Base-by-base conservation (phyloP, 1,140 invertebrate species). In the Elymnias hypermnestra region DNA sequence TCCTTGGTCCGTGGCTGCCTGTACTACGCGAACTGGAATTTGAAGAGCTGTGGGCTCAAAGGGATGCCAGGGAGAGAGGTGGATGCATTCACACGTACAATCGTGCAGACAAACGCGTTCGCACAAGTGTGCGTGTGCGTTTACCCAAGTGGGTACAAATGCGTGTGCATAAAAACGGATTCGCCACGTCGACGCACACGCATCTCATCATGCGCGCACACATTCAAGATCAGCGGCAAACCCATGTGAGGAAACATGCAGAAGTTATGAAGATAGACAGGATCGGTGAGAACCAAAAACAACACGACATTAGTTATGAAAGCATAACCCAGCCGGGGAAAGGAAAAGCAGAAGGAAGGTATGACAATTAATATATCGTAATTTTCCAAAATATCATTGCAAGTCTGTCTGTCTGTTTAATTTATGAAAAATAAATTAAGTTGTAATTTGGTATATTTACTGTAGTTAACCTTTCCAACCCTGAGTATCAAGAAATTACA, bases 11-110 rank as follows among this genome's bases (percentile, higher is more conserved):
- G 23, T 77, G 66, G 19, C 78, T 75, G 42, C 77, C 72, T 47
- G 81, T 83, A 60, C 71, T 83, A 52, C 78, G 87, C 66, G 89
- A 90, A 64, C 89, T 85, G 82, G 75, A 85, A 85, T 75, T 72
- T 79, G 73, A 85, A 83, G 72, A 79, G 78, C 81, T 85, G 72
- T 63, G 69, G 73, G 62, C 72, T 83, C 60, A 82, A 59, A 58
- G 60, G 67, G 63, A 72, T 52, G 67, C 53, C 45, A 61, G 65
- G 60, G 62, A 44, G 47, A 52, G 62, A 48, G 45, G 46, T 46
- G 29, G 5, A 41, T 23, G 39, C 51, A 53, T n/a, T n/a, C 40
- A 53, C 43, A 36, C 59, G 56, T 35, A 53, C 57, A 50, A 40
- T 41, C 54, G 49, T 40, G 35, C 54, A 43, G 22, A 42, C 39